A percentile compares a stretch with the other conserved stretches of the same genome.
phyloP scores from a whole-genome alignment of 2,797 vertebrate genomes.

The Xenops minutus region DNA sequence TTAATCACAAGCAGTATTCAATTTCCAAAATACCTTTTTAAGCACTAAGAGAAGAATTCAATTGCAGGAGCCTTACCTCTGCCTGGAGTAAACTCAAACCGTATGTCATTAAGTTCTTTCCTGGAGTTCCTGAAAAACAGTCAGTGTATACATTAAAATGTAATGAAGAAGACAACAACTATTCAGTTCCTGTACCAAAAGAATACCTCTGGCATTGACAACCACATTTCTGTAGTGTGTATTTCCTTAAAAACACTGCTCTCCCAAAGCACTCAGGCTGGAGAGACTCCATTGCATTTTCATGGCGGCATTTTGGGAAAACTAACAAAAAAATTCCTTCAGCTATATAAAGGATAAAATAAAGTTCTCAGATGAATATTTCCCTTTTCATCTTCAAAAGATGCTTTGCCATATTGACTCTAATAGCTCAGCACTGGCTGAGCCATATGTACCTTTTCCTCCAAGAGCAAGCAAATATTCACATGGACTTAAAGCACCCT shows the following conservation, averaged over 20 bases:
- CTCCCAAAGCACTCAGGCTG: neutral
- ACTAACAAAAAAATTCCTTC: neutral
- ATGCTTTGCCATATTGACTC: neutral
- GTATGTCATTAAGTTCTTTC: slow-evolving; percentile 98
- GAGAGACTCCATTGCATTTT: neutral
- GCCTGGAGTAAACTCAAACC: slow-evolving; percentile 97
- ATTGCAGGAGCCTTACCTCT: slow-evolving; percentile 84
- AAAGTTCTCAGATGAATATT: neutral
- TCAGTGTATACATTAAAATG: slow-evolving; percentile 67
- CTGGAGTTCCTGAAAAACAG: slow-evolving; percentile 89
- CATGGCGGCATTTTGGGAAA: neutral
- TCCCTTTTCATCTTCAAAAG: neutral
- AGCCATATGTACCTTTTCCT: fast-evolving
- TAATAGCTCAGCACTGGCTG: neutral
- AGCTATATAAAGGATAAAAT: neutral
- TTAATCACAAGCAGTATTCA: slow-evolving; percentile 63
- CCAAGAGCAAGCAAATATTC: neutral
- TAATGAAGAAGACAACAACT: slow-evolving; percentile 41
- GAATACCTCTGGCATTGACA: neutral
- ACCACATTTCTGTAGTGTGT: neutral
- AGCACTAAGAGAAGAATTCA: slow-evolving; percentile 66
- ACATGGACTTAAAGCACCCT: neutral
- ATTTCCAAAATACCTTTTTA: slow-evolving; percentile 62
- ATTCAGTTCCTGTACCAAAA: neutral
- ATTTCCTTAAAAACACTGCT: neutral